Percentiles rank a stretch among this genome's conserved stretches.
These are phyloP conservation scores for Falco punctatus DNA, from an alignment of 2,113 vertebrate species.

Conservation along the genomic window DNA sequence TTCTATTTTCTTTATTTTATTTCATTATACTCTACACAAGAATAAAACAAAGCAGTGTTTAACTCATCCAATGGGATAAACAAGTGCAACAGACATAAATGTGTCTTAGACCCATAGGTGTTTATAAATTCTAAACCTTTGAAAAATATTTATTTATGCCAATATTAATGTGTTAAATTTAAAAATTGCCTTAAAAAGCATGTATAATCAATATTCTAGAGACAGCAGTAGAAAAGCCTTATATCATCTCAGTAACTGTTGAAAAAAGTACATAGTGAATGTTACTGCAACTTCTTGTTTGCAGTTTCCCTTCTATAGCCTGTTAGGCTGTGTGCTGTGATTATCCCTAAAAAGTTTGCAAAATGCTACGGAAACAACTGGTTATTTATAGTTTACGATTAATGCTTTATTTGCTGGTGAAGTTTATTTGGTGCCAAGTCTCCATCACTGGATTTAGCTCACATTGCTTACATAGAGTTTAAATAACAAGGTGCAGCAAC, in stretches of 20 bases:
- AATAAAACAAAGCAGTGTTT: background rate
- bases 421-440: background rate
- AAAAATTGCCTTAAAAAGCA: background rate
- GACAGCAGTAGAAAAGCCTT: background rate
- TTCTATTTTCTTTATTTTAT: background rate
- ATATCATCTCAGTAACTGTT: background rate
- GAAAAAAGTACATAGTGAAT: background rate
- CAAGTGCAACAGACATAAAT: background rate
- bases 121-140: background rate
- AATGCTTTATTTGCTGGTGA: background rate
- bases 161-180: background rate
- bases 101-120: background rate
- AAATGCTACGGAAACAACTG: constrained; percentile 18
- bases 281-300: background rate
- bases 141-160: background rate
- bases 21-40: background rate
- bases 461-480: background rate
- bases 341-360: background rate
- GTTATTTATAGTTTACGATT: constrained; percentile 22
- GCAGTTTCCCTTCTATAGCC: background rate
- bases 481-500: background rate
- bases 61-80: background rate
- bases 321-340: background rate
- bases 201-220: background rate
- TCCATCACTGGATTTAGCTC: background rate